These are phyloP conservation scores for Pithys albifrons DNA, from an alignment of 2,113 vertebrate species.

Conservation along the genomic window DNA sequence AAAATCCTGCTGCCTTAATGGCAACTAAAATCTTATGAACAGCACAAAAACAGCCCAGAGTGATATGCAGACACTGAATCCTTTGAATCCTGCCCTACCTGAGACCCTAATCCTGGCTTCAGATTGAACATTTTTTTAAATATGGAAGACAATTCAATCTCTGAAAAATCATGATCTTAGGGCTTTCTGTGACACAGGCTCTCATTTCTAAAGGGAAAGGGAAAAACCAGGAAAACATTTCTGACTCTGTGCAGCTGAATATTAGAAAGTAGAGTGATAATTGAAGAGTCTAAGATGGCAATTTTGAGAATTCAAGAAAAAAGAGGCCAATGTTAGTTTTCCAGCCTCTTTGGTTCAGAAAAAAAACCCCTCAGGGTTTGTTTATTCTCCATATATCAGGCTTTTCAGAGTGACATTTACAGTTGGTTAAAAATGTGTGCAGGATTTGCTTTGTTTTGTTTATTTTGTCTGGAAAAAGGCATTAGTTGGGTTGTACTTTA, in stretches of 20 bases:
- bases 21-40: background rate
- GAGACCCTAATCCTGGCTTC: conserved; percentile 19
- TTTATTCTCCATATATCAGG: background rate
- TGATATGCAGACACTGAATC: background rate
- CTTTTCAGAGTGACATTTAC: background rate
- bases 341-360: background rate
- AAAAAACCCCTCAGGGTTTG: background rate
- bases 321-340: background rate
- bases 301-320: background rate
- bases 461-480: background rate
- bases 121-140: background rate
- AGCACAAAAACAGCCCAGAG: background rate
- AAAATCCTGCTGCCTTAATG: background rate
- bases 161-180: background rate
- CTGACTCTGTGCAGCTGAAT: background rate
- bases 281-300: background rate
- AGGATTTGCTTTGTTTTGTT: background rate
- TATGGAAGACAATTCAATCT: background rate
- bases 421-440: accelerated
- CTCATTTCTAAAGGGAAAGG: background rate
- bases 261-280: background rate
- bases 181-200: background rate
- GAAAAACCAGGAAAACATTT: background rate
- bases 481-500: background rate
- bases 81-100: background rate